Conservation (phyloP, 1,140 invertebrate genomes). For the Onthophagus taurus region DNA sequence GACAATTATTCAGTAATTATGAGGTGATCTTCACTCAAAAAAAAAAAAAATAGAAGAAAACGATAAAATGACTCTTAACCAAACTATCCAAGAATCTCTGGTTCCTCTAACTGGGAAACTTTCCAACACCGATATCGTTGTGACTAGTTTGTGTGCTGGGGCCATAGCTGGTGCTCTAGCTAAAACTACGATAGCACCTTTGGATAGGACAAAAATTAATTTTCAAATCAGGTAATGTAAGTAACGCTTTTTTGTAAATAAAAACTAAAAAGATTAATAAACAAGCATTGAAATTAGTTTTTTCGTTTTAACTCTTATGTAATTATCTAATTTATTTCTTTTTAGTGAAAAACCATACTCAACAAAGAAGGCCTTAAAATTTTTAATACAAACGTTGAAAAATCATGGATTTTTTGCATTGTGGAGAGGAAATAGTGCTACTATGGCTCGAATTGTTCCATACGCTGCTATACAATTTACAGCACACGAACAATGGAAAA, state of each 20-base stretch:
- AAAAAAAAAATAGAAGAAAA: no score
- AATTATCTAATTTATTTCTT: slow-evolving; percentile 4
- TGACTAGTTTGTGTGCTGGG: slow-evolving; percentile 68
- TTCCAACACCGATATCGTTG: slow-evolving; percentile 45
- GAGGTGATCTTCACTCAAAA: slow-evolving; percentile 16
- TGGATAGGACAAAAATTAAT: slow-evolving; percentile 97
- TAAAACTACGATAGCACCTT: slow-evolving; percentile 91
- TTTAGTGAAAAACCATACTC: slow-evolving; percentile 66
- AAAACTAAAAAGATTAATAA: not conserved
- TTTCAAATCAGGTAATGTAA: slow-evolving; percentile 72
- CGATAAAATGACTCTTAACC: slow-evolving; percentile 24
- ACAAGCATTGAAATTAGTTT: no score
- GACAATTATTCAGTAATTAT: slow-evolving; percentile 6
- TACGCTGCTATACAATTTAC: slow-evolving; percentile 97
- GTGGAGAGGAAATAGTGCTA: slow-evolving; percentile 96
- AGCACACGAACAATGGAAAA: slow-evolving; percentile 93
- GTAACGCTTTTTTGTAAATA: not conserved
- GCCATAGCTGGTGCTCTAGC: slow-evolving; percentile 88
- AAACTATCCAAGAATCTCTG: slow-evolving; percentile 6
- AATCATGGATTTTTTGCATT: slow-evolving; percentile 72
- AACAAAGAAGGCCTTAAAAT: slow-evolving; percentile 63
- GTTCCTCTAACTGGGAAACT: slow-evolving; percentile 15
- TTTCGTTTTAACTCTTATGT: no score
- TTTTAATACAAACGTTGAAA: slow-evolving; percentile 60
- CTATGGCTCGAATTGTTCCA: slow-evolving; percentile 92